phyloP scores from a whole-genome alignment of 2,113 vertebrate species.

The Rhynchomys soricoides region DNA sequence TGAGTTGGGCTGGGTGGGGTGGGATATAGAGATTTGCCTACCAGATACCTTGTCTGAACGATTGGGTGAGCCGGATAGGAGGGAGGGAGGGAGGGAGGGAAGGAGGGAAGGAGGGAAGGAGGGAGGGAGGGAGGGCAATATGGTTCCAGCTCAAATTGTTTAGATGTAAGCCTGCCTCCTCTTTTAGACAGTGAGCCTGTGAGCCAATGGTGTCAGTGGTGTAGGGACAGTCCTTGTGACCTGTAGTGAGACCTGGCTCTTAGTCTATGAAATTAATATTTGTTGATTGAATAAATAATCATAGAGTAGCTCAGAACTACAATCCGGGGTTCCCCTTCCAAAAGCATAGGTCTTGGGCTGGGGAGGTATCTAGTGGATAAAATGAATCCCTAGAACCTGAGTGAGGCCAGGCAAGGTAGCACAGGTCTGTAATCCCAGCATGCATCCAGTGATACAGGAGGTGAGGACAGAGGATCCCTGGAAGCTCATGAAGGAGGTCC shows the following conservation, averaged over 20 bases:
- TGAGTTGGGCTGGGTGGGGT: background rate
- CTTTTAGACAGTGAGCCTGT: background rate
- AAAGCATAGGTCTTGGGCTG: background rate
- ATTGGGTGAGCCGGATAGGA: rapidly evolving
- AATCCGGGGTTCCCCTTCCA: background rate
- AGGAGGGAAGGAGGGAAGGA: background rate
- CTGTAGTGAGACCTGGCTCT: background rate
- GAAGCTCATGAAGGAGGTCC: background rate
- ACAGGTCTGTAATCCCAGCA: background rate
- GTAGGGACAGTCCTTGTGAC: background rate
- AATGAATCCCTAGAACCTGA: background rate
- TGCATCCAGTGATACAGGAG: no score
- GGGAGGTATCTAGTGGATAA: background rate
- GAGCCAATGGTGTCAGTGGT: background rate
- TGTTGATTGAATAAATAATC: background rate
- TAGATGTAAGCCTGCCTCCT: background rate
- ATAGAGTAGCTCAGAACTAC: background rate
- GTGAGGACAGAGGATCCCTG: no score
- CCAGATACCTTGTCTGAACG: background rate
- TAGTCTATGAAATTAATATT: background rate
- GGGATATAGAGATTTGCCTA: background rate
- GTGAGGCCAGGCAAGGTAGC: no score
- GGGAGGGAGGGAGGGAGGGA: background rate
- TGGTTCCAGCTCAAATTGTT: background rate
- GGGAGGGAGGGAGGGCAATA: background rate